These are phyloP conservation scores for Drosophila siamana DNA, from an alignment of 2,888 invertebrate genomes.

Conservation along the genomic window DNA sequence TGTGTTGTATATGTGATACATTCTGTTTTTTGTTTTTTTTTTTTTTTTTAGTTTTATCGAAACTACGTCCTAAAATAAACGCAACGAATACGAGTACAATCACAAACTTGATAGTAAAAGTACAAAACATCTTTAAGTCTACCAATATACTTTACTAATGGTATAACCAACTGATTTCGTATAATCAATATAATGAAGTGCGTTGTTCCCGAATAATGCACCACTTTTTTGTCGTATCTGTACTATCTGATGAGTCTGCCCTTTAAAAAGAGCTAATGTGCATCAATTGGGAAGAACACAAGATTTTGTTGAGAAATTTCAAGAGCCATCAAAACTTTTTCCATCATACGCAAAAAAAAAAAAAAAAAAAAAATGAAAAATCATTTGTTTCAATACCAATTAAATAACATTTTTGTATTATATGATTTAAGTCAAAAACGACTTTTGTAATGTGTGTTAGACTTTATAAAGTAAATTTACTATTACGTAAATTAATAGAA, in stretches of 20 bases:
- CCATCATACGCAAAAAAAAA: not conserved
- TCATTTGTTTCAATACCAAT: not conserved
- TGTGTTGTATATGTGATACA: slow-evolving; percentile 3
- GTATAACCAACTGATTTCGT: slow-evolving; percentile 33
- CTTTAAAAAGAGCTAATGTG: slow-evolving; percentile 18
- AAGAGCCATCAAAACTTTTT: not conserved
- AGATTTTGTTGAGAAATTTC: slow-evolving; percentile 5
- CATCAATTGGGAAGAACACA: slow-evolving; percentile 35
- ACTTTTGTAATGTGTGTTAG: too few relatives aligned
- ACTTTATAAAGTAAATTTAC: too few relatives aligned
- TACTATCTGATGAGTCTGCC: slow-evolving; percentile 21
- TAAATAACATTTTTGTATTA: too few relatives aligned
- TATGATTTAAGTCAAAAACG: too few relatives aligned
- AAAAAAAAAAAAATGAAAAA: not conserved
- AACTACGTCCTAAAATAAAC: slow-evolving; percentile 41
- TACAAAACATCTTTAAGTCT: slow-evolving; percentile 41
- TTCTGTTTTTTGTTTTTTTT: not conserved
- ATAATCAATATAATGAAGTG: slow-evolving; percentile 16
- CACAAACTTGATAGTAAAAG: slow-evolving; percentile 38
- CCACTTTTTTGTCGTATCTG: slow-evolving; percentile 5
- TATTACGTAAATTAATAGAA: too few relatives aligned
- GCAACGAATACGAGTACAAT: slow-evolving; percentile 34
- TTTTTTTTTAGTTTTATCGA: not conserved
- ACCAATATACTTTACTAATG: slow-evolving; percentile 41
- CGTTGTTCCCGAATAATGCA: slow-evolving; percentile 38